Evolutionary conservation across 1,140 invertebrate genomes (phyloP).

Genomic region (Heliconius hewitsoni): DNA sequence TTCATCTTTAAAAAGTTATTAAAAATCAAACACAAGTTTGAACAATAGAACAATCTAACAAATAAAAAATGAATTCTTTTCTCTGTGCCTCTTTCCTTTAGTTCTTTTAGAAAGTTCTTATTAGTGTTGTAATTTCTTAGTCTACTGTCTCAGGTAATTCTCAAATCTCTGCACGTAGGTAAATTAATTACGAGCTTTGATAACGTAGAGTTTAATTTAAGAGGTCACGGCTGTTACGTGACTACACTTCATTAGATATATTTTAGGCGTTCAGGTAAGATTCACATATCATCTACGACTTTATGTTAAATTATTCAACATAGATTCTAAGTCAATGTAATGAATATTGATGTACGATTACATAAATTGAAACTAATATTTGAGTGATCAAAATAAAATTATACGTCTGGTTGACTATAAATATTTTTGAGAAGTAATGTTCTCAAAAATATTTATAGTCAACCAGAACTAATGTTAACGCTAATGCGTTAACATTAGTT

Average conservation of each 20-base stretch:
- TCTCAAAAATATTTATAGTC: too few relatives aligned
- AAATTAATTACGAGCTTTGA: conserved; percentile 57
- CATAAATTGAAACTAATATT: too few relatives aligned
- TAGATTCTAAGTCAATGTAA: conserved; percentile 15
- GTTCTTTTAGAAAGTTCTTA: neutral
- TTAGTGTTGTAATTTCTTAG: neutral
- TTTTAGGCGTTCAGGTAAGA: conserved; percentile 41
- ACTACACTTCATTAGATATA: conserved; percentile 48
- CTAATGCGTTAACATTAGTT: too few relatives aligned
- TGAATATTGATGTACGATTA: conserved; percentile 15
- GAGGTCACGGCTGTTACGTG: conserved; percentile 57
- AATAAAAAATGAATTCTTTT: too few relatives aligned
- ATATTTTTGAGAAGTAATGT: too few relatives aligned
- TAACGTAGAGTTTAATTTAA: conserved; percentile 62
- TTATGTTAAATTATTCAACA: conserved; percentile 36
- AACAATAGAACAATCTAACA: too few relatives aligned
- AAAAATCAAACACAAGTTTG: too few relatives aligned
- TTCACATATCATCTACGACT: conserved; percentile 38
- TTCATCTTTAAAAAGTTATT: too few relatives aligned
- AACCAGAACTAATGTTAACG: too few relatives aligned
- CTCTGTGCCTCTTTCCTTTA: neutral
- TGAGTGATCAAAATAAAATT: too few relatives aligned
- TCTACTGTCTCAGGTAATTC: conserved; percentile 14
- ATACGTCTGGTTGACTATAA: too few relatives aligned
- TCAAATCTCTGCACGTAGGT: conserved; percentile 48